Evolutionary conservation across 2,113 vertebrate genomes (phyloP), one percentile per base, ranked within the genome.

Genomic region (Pimephales promelas): DNA sequence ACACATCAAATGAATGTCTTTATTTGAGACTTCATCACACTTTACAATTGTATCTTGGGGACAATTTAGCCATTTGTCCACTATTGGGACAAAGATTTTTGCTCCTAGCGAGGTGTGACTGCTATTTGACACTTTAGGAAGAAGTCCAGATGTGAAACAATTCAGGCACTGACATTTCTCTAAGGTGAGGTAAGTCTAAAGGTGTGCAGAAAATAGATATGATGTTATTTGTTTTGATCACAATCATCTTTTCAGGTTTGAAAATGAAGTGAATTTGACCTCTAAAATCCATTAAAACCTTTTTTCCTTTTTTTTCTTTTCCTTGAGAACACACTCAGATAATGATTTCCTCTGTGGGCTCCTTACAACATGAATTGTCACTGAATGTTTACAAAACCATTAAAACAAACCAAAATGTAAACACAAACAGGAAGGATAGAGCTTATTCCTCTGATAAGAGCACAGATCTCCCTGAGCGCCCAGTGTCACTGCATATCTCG

Each of bases 401-500:
- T 75, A 70, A 75, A 70, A 83, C 22, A 79, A 85, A 74, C 18
- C 24, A 43, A 72, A 24, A 61, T 40, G 78, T 72, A 52, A 82
- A 75, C 43, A 84, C 11, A 74, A 68, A 64, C 78, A 82, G 82
- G 82, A 86, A 84, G 64, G 71, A 86, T 34, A 31, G 18, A 85
- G 68, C 52, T 56, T 57, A 16, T 70, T 71, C 52, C n/a, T 73
- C 66, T 79, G 84, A 87, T 85, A 76, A 78, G 34, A 52, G 59
- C 28, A 36, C 43, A 24, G 40, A n/a, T 22, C 4, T 79, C 79
- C 73, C 34, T 24, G 47, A 61, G 79, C 75, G 45, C 6, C 22
- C 20, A 4, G 43, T 81, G 18, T 84, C 64, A 64, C 68, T 20
- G 61, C 20, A 71, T 81, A 74, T 81, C 78, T 78, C 56, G 10